Conservation (phyloP, 2,797 vertebrate genomes). For the Galagoides demidoff region DNA sequence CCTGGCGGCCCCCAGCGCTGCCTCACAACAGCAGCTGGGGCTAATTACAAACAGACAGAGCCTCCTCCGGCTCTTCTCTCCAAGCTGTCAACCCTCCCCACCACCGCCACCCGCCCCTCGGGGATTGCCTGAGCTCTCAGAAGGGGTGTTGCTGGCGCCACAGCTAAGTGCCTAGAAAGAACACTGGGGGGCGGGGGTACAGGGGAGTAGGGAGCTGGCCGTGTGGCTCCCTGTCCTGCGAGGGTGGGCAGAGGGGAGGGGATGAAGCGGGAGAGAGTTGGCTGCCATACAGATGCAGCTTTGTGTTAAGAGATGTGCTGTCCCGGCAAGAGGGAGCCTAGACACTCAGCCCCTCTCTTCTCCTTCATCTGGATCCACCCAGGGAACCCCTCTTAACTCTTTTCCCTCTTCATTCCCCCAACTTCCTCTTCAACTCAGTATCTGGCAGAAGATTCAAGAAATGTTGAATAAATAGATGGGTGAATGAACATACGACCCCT, state of each 20-base stretch:
- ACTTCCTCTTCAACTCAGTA: slow-evolving; percentile 65
- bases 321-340: slow-evolving; percentile 58
- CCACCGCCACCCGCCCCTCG: background rate
- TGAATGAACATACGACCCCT: slow-evolving; percentile 48
- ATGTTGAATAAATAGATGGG: slow-evolving; percentile 34
- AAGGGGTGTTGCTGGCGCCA: slow-evolving; percentile 47
- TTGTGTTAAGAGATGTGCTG: slow-evolving; percentile 77
- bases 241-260: slow-evolving; percentile 30
- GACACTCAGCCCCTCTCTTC: slow-evolving; percentile 57
- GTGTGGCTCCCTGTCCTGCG: slow-evolving; percentile 31
- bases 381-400: slow-evolving; percentile 73
- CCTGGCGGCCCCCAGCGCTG: slow-evolving; percentile 38
- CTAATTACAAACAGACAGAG: slow-evolving; percentile 73
- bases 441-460: slow-evolving; percentile 60
- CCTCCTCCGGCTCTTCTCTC: slow-evolving; percentile 64
- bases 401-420: slow-evolving; percentile 65
- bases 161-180: slow-evolving; percentile 65
- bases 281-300: slow-evolving; percentile 62
- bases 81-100: background rate
- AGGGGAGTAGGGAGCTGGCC: slow-evolving; percentile 18
- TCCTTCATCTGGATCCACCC: slow-evolving; percentile 74
- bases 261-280: background rate
- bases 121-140: slow-evolving; percentile 59
- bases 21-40: slow-evolving; percentile 63
- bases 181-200: background rate